phyloP scores from a whole-genome alignment of 1,140 invertebrate genomes.

The Drosophila parabipectinata region DNA sequence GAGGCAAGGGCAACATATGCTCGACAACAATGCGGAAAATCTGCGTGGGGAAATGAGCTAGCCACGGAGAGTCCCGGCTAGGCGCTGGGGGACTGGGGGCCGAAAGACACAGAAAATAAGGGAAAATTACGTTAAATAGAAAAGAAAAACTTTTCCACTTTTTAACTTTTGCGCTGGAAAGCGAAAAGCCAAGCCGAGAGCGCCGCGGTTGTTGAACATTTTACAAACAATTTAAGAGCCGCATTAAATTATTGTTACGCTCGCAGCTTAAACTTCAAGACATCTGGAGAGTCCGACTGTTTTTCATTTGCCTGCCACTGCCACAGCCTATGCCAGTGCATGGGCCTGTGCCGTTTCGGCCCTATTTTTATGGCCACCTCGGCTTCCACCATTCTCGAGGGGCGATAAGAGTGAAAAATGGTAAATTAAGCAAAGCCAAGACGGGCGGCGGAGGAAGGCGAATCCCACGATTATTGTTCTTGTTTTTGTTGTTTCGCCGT shows the following conservation, averaged over 20 bases:
- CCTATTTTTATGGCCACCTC: constrained; percentile 71
- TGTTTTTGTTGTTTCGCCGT: constrained; percentile 31
- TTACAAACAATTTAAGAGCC: constrained; percentile 81
- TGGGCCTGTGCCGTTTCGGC: constrained; percentile 29
- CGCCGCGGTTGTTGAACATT: constrained; percentile 76
- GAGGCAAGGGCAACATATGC: constrained; percentile 79
- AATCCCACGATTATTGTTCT: constrained; percentile 57
- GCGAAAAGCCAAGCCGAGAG: constrained; percentile 1
- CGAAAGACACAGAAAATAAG: constrained; percentile 65
- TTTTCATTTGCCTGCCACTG: constrained; percentile 47
- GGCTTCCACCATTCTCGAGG: constrained; percentile 32
- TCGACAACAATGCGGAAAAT: constrained; percentile 59
- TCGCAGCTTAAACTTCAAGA: constrained; percentile 77
- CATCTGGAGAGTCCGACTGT: constrained; percentile 54
- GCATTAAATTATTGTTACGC: constrained; percentile 83
- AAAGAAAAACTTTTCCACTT: constrained; percentile 80
- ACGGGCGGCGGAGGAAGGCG: background rate
- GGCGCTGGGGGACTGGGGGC: constrained; percentile 1
- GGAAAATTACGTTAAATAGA: constrained; percentile 83
- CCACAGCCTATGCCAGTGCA: constrained; percentile 4
- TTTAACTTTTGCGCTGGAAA: constrained; percentile 68
- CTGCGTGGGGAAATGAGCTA: constrained; percentile 58
- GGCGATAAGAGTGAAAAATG: constrained; percentile 82
- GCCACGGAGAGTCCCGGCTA: constrained; percentile 13
- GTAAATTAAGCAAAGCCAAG: constrained; percentile 80